A percentile compares a stretch with the other conserved stretches of the same genome.
These are phyloP conservation scores for Linnaemya tessellans DNA, from an alignment of 2,888 invertebrate species.

Conservation along the genomic window DNA sequence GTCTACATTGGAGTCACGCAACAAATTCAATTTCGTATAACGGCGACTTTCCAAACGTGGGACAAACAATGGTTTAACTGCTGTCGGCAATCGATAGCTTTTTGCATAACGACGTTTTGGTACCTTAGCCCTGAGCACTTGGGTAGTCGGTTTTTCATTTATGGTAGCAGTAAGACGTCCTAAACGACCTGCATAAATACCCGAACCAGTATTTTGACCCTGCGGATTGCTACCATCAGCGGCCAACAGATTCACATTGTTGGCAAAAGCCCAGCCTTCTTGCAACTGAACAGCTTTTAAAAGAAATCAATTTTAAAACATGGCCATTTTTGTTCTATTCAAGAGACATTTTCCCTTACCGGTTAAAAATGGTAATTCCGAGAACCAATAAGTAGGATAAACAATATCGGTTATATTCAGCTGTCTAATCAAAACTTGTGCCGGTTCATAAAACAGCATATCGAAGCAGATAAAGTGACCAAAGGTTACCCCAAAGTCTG, in stretches of 20 bases:
- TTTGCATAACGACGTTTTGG: conserved; percentile 74
- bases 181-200: conserved; percentile 84
- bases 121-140: conserved; percentile 77
- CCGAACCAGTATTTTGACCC: conserved; percentile 85
- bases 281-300: conserved; percentile 85
- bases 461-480: conserved; percentile 94
- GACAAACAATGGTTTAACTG: conserved; percentile 70
- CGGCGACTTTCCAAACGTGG: conserved; percentile 74
- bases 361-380: conserved; percentile 88
- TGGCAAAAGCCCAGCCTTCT: conserved; percentile 85
- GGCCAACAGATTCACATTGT: conserved; percentile 85
- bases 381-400: conserved; percentile 91
- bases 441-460: conserved; percentile 89
- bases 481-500: conserved; percentile 91
- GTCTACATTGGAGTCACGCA: conserved; percentile 79
- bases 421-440: conserved; percentile 83
- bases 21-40: conserved; percentile 74
- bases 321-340: background rate
- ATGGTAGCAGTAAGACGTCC: conserved; percentile 79
- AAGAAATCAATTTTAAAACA: background rate
- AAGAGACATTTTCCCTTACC: conserved; percentile 75
- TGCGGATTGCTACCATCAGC: conserved; percentile 85
- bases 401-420: conserved; percentile 78
- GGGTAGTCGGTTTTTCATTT: conserved; percentile 71
- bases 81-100: conserved; percentile 65